A percentile compares a stretch with the other conserved stretches of the same genome.
Evolutionary conservation across 2,797 vertebrate genomes (phyloP).

Genomic region (Ara ararauna): DNA sequence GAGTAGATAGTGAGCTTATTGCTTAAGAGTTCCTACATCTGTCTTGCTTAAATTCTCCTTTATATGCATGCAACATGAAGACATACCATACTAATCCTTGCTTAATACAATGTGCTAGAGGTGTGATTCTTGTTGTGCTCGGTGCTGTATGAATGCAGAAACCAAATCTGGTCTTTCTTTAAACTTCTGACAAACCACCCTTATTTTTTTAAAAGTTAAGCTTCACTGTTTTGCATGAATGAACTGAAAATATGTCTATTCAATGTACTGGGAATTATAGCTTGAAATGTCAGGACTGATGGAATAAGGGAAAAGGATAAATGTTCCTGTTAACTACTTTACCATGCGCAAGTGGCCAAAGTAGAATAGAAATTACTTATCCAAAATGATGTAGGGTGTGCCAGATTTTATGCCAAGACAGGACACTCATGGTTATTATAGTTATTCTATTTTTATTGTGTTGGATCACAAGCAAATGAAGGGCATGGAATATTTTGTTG

Average conservation of each 20-base stretch:
- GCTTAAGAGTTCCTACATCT: not conserved
- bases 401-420: slow-evolving; percentile 34
- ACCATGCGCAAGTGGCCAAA: slow-evolving; percentile 49
- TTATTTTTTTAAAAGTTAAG: slow-evolving; percentile 36
- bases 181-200: slow-evolving; percentile 2
- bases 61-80: not conserved
- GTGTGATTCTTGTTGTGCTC: slow-evolving; percentile 17
- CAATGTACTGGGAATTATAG: slow-evolving; percentile 18
- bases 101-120: not conserved
- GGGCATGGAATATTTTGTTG: slow-evolving; percentile 7
- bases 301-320: slow-evolving; percentile 51
- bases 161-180: not conserved
- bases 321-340: slow-evolving; percentile 62
- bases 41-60: slow-evolving; percentile 21
- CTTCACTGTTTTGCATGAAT: not conserved
- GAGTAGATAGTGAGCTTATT: not conserved
- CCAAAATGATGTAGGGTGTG: slow-evolving; percentile 28
- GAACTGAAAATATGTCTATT: slow-evolving; percentile 51
- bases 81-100: not conserved
- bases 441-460: slow-evolving; percentile 36
- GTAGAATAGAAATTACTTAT: slow-evolving; percentile 52
- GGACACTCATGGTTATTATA: slow-evolving; percentile 20
- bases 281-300: slow-evolving; percentile 45
- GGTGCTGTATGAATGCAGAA: not conserved
- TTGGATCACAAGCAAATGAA: slow-evolving; percentile 15